Conservation (phyloP, 2,888 invertebrate species). For the Pachliopta kotzebuea region DNA sequence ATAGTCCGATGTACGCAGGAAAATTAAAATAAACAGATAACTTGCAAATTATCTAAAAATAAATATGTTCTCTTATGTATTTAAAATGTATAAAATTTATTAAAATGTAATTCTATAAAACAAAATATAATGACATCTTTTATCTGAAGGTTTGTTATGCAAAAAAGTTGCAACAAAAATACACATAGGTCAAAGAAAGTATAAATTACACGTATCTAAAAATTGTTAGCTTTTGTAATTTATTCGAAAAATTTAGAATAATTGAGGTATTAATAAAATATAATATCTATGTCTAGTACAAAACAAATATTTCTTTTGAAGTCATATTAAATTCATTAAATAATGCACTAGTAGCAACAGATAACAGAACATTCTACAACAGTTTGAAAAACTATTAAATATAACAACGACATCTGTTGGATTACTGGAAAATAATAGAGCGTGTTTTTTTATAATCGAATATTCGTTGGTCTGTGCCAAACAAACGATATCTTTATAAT, state of each 20-base stretch:
- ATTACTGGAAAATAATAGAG: not conserved
- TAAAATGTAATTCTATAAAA: not conserved
- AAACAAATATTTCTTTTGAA: not conserved
- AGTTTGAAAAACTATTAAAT: not conserved
- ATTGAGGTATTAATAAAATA: too few species aligned
- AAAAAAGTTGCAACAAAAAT: too few species aligned
- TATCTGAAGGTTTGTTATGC: too few species aligned
- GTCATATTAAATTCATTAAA: not conserved
- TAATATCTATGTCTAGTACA: too few species aligned
- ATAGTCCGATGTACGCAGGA: constrained; percentile 36
- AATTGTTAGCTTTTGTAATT: too few species aligned
- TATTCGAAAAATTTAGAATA: too few species aligned
- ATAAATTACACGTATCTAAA: too few species aligned
- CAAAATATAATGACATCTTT: not conserved
- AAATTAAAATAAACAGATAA: not conserved
- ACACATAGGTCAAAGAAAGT: too few species aligned
- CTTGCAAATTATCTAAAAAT: not conserved
- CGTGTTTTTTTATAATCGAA: too few species aligned
- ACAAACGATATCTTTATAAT: too few species aligned
- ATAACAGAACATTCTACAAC: not conserved
- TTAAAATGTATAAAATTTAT: not conserved
- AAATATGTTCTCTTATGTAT: not conserved
- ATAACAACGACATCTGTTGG: not conserved
- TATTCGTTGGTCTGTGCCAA: too few species aligned
- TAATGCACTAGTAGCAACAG: not conserved